Conservation (phyloP, 2,113 vertebrate species). For the Balaeniceps rex region DNA sequence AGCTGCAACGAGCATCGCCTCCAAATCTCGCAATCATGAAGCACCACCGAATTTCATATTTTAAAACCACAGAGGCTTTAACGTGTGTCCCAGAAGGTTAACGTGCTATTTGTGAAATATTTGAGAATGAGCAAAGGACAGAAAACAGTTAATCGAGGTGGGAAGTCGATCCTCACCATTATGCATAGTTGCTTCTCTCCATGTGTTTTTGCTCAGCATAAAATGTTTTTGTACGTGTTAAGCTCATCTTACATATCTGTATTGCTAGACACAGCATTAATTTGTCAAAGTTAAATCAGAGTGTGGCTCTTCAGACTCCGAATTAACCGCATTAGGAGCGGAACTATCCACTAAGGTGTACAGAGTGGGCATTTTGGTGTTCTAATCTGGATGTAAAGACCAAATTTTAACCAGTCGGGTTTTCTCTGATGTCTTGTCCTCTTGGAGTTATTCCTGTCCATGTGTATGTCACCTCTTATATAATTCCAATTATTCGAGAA, state of each 20-base stretch:
- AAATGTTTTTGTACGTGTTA: not conserved
- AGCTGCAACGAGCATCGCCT: not conserved
- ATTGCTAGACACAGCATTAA: not conserved
- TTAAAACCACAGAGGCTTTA: not conserved
- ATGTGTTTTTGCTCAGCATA: not conserved
- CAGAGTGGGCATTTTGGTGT: not conserved
- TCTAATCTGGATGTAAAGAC: not conserved
- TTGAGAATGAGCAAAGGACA: not conserved
- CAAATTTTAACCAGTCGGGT: not conserved
- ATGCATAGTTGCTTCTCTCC: not conserved
- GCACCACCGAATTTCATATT: accelerated
- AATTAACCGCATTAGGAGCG: not conserved
- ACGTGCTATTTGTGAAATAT: not conserved
- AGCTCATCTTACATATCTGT: not conserved
- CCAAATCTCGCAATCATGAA: not conserved
- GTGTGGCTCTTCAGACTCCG: not conserved
- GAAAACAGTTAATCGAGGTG: not conserved
- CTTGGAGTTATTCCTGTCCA: not conserved
- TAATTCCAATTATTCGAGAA: not conserved
- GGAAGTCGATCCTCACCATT: not conserved
- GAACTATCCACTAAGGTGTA: no score
- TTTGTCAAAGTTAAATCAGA: not conserved
- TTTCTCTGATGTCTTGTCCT: not conserved
- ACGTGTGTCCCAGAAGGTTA: not conserved
- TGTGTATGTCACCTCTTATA: not conserved